Evolutionary conservation across 2,113 vertebrate genomes (phyloP), one percentile per base, ranked within the genome.

Genomic region (Uropsilus gracilis): DNA sequence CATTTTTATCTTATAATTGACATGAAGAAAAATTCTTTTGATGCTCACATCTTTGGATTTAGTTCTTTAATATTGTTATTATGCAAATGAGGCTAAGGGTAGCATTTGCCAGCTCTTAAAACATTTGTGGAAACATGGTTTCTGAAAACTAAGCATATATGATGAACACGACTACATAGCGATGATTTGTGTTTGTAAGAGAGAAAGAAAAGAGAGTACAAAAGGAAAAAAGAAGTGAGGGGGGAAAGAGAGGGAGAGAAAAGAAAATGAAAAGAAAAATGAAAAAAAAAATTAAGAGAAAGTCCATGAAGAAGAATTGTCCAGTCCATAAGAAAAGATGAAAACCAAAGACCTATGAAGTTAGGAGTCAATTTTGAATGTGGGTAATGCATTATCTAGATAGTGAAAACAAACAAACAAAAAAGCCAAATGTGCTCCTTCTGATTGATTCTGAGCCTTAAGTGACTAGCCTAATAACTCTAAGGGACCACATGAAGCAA

Each of bases 71-170:
- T 1, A 73, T 44, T 68, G 12, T 20, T 75, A 28, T 75, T 91
- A 22, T n/a, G 10, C 1, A 28, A 1, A 3, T 44, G 46, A 61
- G 6, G 1, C 30, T 39, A 66, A 57, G 0, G 6, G 0, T 75
- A 37, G 73, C 5, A 50, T 64, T 3, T 39, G 8, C 63, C n/a
- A 20, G 34, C 8, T 63, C 71, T 72, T 12, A 17, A 57, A 28
- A 61, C 75, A 50, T 16, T 34, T 71, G 57, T 77, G 10, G 12
- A 48, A 78, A 42, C 59, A 61, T 12, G 1, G 0, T 55, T 87
- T 66, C 30, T 86, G 57, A 83, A 48, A 55, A 71, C 20, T 46
- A 66, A 72, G 34, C 2, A 7, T 53, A 24, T 30, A 8, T 53
- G 39, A 76, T 63, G 4, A 81, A 69, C 88, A n/a, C n/a, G n/a